phyloP scores from a whole-genome alignment of 2,888 invertebrate genomes.

The Tachina grossa region DNA sequence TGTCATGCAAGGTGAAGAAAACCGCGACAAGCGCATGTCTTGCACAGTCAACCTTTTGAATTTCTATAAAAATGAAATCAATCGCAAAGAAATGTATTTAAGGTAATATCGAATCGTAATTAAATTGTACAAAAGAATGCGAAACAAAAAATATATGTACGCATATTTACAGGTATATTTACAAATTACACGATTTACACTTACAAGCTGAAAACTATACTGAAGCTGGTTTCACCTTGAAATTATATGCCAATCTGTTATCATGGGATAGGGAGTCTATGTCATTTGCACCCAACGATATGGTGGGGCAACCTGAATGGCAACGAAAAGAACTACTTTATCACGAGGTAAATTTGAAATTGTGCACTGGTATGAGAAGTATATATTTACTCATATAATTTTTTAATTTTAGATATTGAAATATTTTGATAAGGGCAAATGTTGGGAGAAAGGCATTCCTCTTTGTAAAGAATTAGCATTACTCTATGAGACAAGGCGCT shows the following conservation, averaged over 20 bases:
- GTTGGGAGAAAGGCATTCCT: constrained; percentile 98
- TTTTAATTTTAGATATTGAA: constrained; percentile 87
- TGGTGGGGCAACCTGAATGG: constrained; percentile 92
- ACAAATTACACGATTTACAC: constrained; percentile 96
- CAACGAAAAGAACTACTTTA: constrained; percentile 95
- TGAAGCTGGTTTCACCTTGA: constrained; percentile 96
- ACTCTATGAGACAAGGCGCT: constrained; percentile 92
- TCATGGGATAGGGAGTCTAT: constrained; percentile 89
- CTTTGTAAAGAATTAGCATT: constrained; percentile 94
- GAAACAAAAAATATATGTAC: not conserved
- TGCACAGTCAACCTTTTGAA: constrained; percentile 97
- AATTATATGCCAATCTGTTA: constrained; percentile 95
- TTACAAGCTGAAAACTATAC: constrained; percentile 95
- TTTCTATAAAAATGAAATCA: constrained; percentile 97
- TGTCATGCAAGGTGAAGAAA: constrained; percentile 97
- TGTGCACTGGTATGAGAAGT: not conserved
- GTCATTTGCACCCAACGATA: constrained; percentile 86
- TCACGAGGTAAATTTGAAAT: constrained; percentile 83
- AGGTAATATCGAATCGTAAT: constrained; percentile 79
- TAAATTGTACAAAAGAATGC: not conserved
- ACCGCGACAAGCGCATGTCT: constrained; percentile 97
- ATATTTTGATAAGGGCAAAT: constrained; percentile 97
- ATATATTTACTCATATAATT: not conserved
- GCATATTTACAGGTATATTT: constrained; percentile 88
- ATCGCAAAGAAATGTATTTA: constrained; percentile 97